A percentile compares a stretch with the other conserved stretches of the same genome.
Conservation (phyloP, 2,888 invertebrate genomes). For the Dendrolimus pini region DNA sequence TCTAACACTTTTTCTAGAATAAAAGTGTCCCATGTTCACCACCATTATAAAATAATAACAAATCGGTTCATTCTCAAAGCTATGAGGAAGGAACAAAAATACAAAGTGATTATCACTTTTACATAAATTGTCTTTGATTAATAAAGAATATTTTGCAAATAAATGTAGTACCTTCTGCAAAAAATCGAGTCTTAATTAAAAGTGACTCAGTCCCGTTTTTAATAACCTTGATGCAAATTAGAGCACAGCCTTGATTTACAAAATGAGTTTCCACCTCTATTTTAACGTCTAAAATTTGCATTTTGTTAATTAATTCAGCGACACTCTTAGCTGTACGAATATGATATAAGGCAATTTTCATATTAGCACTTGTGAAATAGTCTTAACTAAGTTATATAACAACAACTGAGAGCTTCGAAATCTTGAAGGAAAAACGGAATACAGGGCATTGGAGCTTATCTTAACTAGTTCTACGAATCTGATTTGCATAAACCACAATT, state of each 20-base stretch:
- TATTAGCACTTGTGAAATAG: background rate
- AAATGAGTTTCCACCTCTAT: background rate
- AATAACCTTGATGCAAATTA: background rate
- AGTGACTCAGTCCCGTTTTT: background rate
- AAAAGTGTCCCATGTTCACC: no score
- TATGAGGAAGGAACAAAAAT: no score
- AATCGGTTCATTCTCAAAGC: no score
- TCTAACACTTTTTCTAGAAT: no score
- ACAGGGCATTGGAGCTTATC: background rate
- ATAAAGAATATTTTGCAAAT: no score
- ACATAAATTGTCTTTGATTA: no score
- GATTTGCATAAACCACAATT: conserved; percentile 22
- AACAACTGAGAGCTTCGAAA: background rate
- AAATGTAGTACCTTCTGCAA: no score
- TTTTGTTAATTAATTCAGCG: background rate
- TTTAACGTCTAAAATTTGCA: background rate
- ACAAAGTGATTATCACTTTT: no score
- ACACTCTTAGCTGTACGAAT: background rate
- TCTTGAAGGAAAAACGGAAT: background rate
- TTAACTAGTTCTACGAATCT: background rate
- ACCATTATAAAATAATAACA: no score
- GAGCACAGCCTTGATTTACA: background rate
- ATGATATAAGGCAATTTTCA: background rate
- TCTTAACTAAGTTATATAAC: background rate
- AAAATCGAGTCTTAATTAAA: no score